Evolutionary conservation across 2,888 invertebrate species (phyloP).

Genomic region (Syrista parreyssii): DNA sequence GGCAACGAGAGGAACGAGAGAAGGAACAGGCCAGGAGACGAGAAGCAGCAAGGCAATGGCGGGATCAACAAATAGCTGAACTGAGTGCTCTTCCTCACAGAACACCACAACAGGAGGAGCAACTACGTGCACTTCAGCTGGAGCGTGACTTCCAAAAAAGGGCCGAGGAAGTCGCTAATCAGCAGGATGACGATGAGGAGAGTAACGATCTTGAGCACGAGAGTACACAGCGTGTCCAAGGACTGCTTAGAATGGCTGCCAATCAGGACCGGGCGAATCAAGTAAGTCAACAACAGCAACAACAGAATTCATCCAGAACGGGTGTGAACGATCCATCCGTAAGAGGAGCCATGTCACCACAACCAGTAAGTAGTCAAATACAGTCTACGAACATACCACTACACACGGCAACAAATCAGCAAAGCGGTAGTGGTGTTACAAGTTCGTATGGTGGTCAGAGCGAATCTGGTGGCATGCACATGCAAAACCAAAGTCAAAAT

Average conservation of each 20-base stretch:
- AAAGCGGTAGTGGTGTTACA: constrained; percentile 32
- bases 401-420: constrained; percentile 55
- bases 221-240: constrained; percentile 68
- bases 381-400: constrained; percentile 57
- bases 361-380: constrained; percentile 59
- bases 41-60: constrained; percentile 81
- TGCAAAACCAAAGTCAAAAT: constrained; percentile 25
- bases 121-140: constrained; percentile 87
- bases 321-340: constrained; percentile 51
- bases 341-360: constrained; percentile 54
- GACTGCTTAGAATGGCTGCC: constrained; percentile 67
- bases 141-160: constrained; percentile 94
- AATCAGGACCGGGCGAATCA: constrained; percentile 51
- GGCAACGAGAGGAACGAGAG: constrained; percentile 94
- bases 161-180: constrained; percentile 81
- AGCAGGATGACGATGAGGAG: constrained; percentile 76
- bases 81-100: constrained; percentile 77
- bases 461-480: constrained; percentile 26
- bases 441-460: constrained; percentile 43
- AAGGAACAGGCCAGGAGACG: constrained; percentile 79
- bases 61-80: constrained; percentile 89
- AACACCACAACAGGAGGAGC: constrained; percentile 86
- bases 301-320: constrained; percentile 47
- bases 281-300: constrained; percentile 35
- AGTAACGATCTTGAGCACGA: constrained; percentile 64